Percentiles rank a stretch among this genome's conserved stretches.
phyloP scores from a whole-genome alignment of 1,140 invertebrate species.

The Harlomillsia oculata region DNA sequence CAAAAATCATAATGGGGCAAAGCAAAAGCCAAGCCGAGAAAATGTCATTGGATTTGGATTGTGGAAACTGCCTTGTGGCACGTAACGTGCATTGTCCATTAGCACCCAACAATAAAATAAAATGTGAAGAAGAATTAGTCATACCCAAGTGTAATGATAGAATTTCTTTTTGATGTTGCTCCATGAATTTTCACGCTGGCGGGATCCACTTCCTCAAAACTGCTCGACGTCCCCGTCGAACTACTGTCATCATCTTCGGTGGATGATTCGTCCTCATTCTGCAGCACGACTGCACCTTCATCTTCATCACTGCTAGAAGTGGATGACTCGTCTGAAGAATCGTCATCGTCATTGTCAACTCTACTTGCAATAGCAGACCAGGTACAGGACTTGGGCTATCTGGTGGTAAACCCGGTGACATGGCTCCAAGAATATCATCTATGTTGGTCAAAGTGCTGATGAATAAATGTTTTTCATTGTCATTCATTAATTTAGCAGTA shows the following conservation, averaged over 20 bases:
- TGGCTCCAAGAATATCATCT: conserved; percentile 62
- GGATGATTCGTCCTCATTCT: conserved; percentile 12
- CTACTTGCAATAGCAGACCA: conserved; percentile 15
- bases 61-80: conserved; percentile 2
- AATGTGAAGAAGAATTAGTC: conserved; percentile 3
- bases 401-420: conserved; percentile 30
- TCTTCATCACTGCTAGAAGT: conserved; percentile 11
- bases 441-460: conserved; percentile 71
- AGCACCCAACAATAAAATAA: not conserved
- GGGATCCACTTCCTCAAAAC: conserved; percentile 33
- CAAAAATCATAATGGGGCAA: too few relatives aligned
- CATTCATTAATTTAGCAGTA: conserved; percentile 6
- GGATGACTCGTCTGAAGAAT: not conserved
- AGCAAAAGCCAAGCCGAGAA: too few relatives aligned
- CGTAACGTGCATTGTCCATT: conserved; percentile 2
- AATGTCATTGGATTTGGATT: too few relatives aligned
- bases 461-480: conserved; percentile 44
- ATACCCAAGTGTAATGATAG: conserved; percentile 4
- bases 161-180: conserved; percentile 2
- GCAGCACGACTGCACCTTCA: not conserved
- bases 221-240: conserved; percentile 30
- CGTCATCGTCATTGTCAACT: not conserved
- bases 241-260: conserved; percentile 23
- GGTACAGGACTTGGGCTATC: conserved; percentile 26
- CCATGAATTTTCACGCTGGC: conserved; percentile 9